These are phyloP conservation scores for Laterallus jamaicensis DNA, from an alignment of 2,113 vertebrate genomes.

Conservation along the genomic window DNA sequence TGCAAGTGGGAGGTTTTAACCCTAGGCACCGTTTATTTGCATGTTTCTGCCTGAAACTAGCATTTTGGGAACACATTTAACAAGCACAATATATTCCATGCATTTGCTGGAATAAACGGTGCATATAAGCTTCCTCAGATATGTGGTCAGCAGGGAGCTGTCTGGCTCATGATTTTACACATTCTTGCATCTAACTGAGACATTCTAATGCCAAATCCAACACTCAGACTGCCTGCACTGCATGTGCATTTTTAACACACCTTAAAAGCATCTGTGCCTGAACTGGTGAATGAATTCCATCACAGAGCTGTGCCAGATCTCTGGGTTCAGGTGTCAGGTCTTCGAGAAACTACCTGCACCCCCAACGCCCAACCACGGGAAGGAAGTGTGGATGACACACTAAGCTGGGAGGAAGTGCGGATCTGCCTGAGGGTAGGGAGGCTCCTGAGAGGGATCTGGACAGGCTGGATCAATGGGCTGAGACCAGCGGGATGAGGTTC, in stretches of 20 bases:
- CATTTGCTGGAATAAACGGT: constrained; percentile 51
- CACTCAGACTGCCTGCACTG: not conserved
- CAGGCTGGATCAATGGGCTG: too few species aligned
- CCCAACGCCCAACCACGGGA: not conserved
- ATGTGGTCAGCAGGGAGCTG: constrained; percentile 62
- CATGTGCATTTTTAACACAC: constrained; percentile 1
- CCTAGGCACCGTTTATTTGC: constrained; percentile 55
- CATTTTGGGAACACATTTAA: constrained; percentile 59
- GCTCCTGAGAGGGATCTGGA: too few species aligned
- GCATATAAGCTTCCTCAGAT: constrained; percentile 56
- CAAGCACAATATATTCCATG: constrained; percentile 54
- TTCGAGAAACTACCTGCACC: not conserved
- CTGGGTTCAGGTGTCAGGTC: not conserved
- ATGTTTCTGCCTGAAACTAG: constrained; percentile 62
- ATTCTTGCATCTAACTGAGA: constrained; percentile 59
- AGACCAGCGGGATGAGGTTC: too few species aligned
- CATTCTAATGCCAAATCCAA: constrained; percentile 33
- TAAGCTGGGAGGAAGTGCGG: too few species aligned
- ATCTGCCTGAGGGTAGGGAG: too few species aligned
- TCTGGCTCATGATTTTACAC: constrained; percentile 56
- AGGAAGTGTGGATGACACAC: not conserved
- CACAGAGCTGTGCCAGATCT: not conserved
- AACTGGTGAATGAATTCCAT: not conserved
- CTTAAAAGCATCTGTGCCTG: constrained; percentile 13
- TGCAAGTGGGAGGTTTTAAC: constrained; percentile 67